phyloP scores from a whole-genome alignment of 2,797 vertebrate species.

The Typhlichthys eigenmanni region DNA sequence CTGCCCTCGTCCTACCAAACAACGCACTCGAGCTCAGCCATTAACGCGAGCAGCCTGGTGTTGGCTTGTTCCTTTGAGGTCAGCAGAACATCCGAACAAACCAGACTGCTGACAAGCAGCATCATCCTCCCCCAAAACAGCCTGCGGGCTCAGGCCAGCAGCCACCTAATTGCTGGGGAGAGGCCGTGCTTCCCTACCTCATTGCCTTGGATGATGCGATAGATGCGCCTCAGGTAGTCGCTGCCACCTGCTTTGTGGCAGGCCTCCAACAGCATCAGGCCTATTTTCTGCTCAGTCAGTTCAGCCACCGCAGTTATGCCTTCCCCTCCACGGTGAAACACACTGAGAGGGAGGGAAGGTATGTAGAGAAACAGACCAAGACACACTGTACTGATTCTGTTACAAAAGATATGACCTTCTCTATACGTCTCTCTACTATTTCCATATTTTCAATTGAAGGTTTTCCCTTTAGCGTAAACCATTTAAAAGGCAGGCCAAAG shows the following conservation, averaged over 20 bases:
- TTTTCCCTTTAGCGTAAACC: constrained; percentile 10
- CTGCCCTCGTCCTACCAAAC: neutral
- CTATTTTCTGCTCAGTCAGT: constrained; percentile 98
- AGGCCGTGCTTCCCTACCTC: constrained; percentile 96
- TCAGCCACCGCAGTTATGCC: constrained; percentile 75
- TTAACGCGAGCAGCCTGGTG: constrained; percentile 26
- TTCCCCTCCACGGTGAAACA: constrained; percentile 66
- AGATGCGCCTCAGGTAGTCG: constrained; percentile 97
- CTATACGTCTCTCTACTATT: neutral
- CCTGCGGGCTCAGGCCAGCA: constrained; percentile 89
- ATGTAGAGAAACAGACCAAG: constrained; percentile 30
- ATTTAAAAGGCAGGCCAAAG: constrained; percentile 3
- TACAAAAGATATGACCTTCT: neutral
- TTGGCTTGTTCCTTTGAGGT: constrained; percentile 80
- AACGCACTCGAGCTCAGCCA: too few species aligned
- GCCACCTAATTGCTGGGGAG: constrained; percentile 96
- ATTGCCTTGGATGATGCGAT: constrained; percentile 99
- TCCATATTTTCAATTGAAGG: constrained; percentile 9
- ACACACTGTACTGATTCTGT: constrained; percentile 5
- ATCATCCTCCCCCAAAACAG: constrained; percentile 67
- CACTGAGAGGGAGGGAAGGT: constrained; percentile 69
- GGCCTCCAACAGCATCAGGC: constrained; percentile 95
- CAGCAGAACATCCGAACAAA: constrained; percentile 78
- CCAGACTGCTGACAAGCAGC: constrained; percentile 10
- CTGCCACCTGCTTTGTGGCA: constrained; percentile 98